Percentiles rank a stretch among this genome's conserved stretches.
phyloP scores from a whole-genome alignment of 2,797 vertebrate genomes.

The Anisognathus igniventris region DNA sequence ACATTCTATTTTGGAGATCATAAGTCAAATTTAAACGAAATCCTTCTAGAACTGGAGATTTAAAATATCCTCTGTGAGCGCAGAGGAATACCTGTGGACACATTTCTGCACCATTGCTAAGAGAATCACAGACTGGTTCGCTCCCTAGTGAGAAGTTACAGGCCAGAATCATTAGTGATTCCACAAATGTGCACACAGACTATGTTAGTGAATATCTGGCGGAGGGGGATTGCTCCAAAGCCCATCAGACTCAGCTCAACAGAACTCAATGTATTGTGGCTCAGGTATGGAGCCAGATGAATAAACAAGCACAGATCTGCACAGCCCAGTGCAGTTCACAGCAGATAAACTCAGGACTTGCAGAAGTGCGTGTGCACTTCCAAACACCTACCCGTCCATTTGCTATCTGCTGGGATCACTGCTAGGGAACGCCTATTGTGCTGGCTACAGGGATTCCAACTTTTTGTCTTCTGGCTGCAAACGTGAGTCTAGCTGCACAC shows the following conservation, averaged over 20 bases:
- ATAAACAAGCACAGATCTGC: not conserved
- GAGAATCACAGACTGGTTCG: not conserved
- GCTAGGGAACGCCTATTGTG: not conserved
- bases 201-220: fast-evolving
- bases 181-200: not conserved
- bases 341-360: not conserved
- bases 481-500: not conserved
- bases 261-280: not conserved
- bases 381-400: not conserved
- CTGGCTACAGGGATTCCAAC: not conserved
- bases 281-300: not conserved
- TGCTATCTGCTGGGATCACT: not conserved
- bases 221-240: not conserved
- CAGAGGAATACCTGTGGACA: not conserved
- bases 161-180: not conserved
- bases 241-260: not conserved
- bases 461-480: conserved; percentile 18
- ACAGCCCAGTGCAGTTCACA: not conserved
- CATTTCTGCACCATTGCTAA: not conserved
- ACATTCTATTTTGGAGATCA: fast-evolving
- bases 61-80: not conserved
- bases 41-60: not conserved
- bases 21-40: not conserved
- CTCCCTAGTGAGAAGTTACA: not conserved
- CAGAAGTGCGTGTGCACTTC: not conserved